Base-by-base conservation (phyloP, 2,797 vertebrate species). In the Gobionotothen gibberifrons region DNA sequence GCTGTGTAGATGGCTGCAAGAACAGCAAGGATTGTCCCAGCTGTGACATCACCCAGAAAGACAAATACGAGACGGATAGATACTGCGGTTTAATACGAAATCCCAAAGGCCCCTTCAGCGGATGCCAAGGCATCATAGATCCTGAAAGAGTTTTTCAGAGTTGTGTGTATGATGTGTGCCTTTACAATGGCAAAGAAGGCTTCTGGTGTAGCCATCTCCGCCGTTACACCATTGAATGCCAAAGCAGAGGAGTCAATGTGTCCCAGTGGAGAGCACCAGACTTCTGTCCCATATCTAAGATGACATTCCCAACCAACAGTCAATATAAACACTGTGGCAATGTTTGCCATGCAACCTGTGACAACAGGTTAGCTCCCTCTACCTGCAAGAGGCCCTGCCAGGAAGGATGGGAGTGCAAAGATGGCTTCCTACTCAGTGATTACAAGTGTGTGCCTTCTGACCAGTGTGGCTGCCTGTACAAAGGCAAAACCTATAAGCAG, bases 261-360 rank as follows among this genome's bases (percentile, higher is more conserved):
- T 69, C 68, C 0, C 55, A 89, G 6, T 96, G 94, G 95, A 94
- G 94, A 69, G 56, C 12, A 0, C 6, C 1, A 0, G 47, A 84
- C 0, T 82, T 53, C 53, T 96, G 95, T 52, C 55, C 91, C 93
- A 76, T 93, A 93, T 95, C 78, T 42, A 87, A 93, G 92, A 89
- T 0, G 16, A 93, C 0, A 29, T 85, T 21, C 21, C 48, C 47
- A 94, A 93, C 54, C 87, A 93, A 96, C 91, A 96, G 95, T 72
- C 78, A 87, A 68, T 96, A 95, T 0, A 82, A 94, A 26, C 32
- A 62, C 1, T 96, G 95, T 1, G 90, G 84, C 43, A 84, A 36
- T 0, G 84, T 93, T 46, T 96, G 96, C 74, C 95, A 93, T 0
- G 71, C 91, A 15, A 93, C 94, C 0, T 96, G 95, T 84, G 67